A percentile compares a stretch with the other conserved stretches of the same genome.
phyloP scores from a whole-genome alignment of 2,888 invertebrate genomes.

The Acanthosepion lycidas region DNA sequence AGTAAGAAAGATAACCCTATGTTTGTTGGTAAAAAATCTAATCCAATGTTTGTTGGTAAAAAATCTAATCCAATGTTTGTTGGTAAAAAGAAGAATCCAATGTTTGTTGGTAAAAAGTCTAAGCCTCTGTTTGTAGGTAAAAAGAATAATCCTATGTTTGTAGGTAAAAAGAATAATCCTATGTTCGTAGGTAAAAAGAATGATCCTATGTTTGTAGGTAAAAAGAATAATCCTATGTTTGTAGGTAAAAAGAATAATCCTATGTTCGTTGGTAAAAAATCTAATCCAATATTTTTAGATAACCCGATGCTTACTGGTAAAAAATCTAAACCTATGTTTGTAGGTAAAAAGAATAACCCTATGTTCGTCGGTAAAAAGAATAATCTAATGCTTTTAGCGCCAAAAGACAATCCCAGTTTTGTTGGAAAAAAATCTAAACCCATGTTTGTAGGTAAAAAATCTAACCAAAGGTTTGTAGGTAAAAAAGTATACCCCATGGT shows the following conservation, averaged over 20 bases:
- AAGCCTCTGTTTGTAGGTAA: neutral
- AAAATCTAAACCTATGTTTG: neutral
- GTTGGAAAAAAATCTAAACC: neutral
- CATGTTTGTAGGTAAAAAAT: neutral
- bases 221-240: neutral
- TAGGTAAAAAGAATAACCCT: neutral
- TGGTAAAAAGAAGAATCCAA: neutral
- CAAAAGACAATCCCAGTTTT: neutral
- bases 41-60: neutral
- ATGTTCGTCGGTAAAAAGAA: neutral
- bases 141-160: neutral
- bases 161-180: neutral
- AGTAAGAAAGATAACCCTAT: too few species aligned
- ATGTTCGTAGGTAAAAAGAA: neutral
- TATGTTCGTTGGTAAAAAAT: neutral
- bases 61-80: neutral
- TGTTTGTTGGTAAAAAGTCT: neutral
- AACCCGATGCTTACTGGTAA: neutral
- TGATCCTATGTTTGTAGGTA: neutral
- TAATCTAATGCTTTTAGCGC: neutral
- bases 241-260: neutral
- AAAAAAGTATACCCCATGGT: neutral
- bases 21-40: too few species aligned
- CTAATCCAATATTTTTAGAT: neutral
- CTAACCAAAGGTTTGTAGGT: neutral